phyloP scores from a whole-genome alignment of 2,888 invertebrate genomes.

The Coecobrya sp. region DNA sequence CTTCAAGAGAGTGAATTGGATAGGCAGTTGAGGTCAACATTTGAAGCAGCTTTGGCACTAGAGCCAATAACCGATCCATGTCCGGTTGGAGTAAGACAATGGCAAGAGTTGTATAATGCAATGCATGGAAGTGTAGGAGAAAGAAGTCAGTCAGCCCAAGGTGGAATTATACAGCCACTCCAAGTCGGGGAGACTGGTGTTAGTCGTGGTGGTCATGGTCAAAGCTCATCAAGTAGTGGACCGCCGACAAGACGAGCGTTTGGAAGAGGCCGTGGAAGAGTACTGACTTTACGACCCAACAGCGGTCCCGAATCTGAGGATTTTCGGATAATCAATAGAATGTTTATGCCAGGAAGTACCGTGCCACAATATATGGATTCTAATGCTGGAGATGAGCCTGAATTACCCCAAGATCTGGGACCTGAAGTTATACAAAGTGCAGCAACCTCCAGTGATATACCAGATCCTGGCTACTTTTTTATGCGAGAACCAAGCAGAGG shows the following conservation, averaged over 20 bases:
- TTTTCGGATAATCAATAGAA: conserved; percentile 19
- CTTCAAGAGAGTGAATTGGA: conserved; percentile 39
- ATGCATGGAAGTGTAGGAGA: neutral
- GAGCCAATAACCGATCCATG: conserved; percentile 33
- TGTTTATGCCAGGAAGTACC: conserved; percentile 45
- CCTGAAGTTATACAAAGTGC: neutral
- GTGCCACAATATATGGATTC: neutral
- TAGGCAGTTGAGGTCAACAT: conserved; percentile 26
- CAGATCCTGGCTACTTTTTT: conserved; percentile 81
- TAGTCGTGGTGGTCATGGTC: neutral
- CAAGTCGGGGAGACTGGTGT: neutral
- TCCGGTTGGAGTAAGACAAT: conserved; percentile 13
- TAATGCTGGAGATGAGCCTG: conserved; percentile 20
- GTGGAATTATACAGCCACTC: conserved; percentile 37
- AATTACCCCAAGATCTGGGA: neutral
- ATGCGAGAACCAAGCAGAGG: conserved; percentile 72
- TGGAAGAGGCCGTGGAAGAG: conserved; percentile 28
- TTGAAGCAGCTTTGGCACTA: conserved; percentile 41
- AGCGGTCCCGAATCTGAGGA: conserved; percentile 1
- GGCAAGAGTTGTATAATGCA: conserved; percentile 36
- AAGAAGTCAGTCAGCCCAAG: conserved; percentile 1
- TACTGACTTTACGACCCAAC: neutral
- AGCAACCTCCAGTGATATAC: conserved; percentile 59
- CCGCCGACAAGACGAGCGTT: neutral
- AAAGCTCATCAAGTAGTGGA: neutral